Evolutionary conservation across 2,888 invertebrate genomes (phyloP).

Genomic region (Cyclophora albipunctata): DNA sequence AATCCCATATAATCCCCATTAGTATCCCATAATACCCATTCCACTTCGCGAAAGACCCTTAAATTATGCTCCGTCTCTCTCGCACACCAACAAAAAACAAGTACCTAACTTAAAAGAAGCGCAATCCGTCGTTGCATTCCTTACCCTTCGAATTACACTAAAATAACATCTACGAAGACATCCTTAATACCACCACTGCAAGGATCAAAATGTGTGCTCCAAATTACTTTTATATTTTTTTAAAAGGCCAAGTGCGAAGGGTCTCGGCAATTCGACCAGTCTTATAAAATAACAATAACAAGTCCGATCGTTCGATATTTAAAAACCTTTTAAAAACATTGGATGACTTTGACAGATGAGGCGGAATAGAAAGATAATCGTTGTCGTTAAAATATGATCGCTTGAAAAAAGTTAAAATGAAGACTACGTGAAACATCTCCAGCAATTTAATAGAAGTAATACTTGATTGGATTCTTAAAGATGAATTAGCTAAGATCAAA

Average conservation of each 20-base stretch:
- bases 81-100: constrained; percentile 64
- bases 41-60: constrained; percentile 62
- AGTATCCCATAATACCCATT: constrained; percentile 23
- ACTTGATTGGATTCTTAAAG: too few species aligned
- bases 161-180: constrained; percentile 23
- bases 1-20: constrained; percentile 65
- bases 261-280: constrained; percentile 46
- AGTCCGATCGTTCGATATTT: constrained; percentile 47
- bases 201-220: constrained; percentile 26
- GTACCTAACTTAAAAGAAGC: constrained; percentile 60
- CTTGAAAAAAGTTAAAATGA: too few species aligned
- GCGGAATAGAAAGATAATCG: constrained; percentile 40
- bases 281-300: constrained; percentile 71
- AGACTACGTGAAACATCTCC: too few species aligned
- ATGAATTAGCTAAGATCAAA: too few species aligned
- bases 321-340: constrained; percentile 61
- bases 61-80: constrained; percentile 39
- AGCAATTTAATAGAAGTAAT: too few species aligned
- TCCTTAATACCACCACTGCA: constrained; percentile 28
- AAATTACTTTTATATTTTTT: constrained; percentile 28
- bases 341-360: constrained; percentile 64
- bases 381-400: constrained; percentile 14
- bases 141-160: constrained; percentile 48
- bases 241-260: constrained; percentile 21
- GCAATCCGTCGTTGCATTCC: constrained; percentile 68